Evolutionary conservation across 2,797 vertebrate genomes (phyloP), one percentile per base, ranked within the genome.

Genomic region (Petrocephalus schoutedeni): DNA sequence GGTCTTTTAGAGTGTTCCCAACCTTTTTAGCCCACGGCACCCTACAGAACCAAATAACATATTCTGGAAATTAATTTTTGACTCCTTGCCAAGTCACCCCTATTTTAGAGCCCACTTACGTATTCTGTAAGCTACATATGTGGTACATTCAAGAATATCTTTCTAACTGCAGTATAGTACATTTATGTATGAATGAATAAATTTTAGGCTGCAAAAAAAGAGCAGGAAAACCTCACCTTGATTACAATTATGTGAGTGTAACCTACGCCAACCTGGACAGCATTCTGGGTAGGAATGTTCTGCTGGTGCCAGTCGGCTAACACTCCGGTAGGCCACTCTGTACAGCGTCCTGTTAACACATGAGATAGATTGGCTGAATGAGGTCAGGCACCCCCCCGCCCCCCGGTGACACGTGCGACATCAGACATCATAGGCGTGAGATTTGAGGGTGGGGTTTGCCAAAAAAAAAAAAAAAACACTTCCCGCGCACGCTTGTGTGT

Each of bases 181-280:
- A 57, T 4, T 19, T 19, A 36, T 21, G 12, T 77, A 36, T 36
- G 9, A 10, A 77, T 49, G 19, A 21, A 83, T 49, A 14, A 83
- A 49, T 23, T 49, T 77, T 77, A 77, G 71, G 36, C 14, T 77
- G 71, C 36, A 77, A 45, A 77, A 45, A 45, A 36, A 19, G 14
- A 41, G 51, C 41, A 8, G 21, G 41, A 59, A 59, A 28, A 0
- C 0, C 51, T 93, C 92, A 98, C 98, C 98, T 96, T 95, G 95
- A 90, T 95, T 95, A 88, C 98, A 99, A 92, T 94, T 91, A 2
- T 95, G 93, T 0, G 94, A 89, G 85, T 96, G 93, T 77, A 94
- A 10, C 57, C 96, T 93, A 87, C 92, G 91, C 98, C 98, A 98
- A 45, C 98, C 97, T 0, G 97, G 97, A 88, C 97, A 98, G 93